These are phyloP conservation scores for Flexamia atlantica DNA, from an alignment of 2,888 invertebrate genomes.

Conservation along the genomic window DNA sequence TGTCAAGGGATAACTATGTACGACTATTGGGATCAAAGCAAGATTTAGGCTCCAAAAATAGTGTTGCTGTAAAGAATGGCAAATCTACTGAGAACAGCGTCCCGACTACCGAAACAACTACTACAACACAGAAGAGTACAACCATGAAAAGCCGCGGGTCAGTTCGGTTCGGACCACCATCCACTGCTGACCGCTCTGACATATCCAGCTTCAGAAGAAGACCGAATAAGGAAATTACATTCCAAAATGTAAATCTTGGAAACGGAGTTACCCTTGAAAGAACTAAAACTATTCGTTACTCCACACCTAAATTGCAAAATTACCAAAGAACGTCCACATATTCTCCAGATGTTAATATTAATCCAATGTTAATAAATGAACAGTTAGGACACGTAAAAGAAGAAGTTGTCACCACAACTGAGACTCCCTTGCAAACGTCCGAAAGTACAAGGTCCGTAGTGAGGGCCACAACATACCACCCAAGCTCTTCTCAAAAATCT, in stretches of 20 bases:
- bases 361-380: constrained; percentile 39
- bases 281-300: constrained; percentile 56
- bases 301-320: constrained; percentile 34
- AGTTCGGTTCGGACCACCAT: constrained; percentile 34
- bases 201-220: constrained; percentile 48
- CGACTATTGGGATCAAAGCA: constrained; percentile 53
- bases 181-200: constrained; percentile 29
- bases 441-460: constrained; percentile 14
- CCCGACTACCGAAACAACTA: not conserved
- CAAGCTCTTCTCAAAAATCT: constrained; percentile 40
- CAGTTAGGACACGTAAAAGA: constrained; percentile 40
- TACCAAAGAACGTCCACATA: constrained; percentile 61
- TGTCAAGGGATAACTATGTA: constrained; percentile 69
- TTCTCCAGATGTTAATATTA: constrained; percentile 56
- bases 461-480: constrained; percentile 62
- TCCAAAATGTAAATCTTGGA: constrained; percentile 65
- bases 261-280: constrained; percentile 67
- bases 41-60: constrained; percentile 8
- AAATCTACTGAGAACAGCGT: not conserved
- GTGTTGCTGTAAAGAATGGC: not conserved
- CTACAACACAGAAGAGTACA: constrained; percentile 13
- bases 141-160: constrained; percentile 24
- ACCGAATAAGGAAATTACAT: constrained; percentile 49
- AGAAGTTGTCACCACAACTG: not conserved
- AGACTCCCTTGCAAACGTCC: not conserved